A percentile compares a stretch with the other conserved stretches of the same genome.
phyloP scores from a whole-genome alignment of 2,888 invertebrate species.

The Sphaeridia pumilis region DNA sequence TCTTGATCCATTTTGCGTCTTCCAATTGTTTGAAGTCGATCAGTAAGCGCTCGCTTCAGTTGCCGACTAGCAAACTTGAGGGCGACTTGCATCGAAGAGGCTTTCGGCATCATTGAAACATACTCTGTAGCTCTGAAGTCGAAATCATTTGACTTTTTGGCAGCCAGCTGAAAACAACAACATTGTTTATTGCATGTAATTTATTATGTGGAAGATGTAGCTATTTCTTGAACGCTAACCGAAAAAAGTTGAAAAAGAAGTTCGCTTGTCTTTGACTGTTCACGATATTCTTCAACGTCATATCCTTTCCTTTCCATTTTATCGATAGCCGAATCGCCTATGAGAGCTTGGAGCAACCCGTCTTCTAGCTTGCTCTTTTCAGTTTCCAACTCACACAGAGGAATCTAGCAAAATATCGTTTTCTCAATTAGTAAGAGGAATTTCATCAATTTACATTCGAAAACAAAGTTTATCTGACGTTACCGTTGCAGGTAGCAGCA shows the following conservation, averaged over 20 bases:
- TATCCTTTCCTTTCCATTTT: conserved; percentile 35
- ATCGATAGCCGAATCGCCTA: conserved; percentile 23
- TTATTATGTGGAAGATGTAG: not conserved
- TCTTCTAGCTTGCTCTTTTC: conserved; percentile 74
- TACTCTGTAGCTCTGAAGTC: conserved; percentile 79
- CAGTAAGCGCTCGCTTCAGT: conserved; percentile 63
- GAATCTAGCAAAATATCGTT: conserved; percentile 45
- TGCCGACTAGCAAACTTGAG: conserved; percentile 76
- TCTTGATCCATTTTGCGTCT: conserved; percentile 36
- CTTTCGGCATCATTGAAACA: conserved; percentile 66
- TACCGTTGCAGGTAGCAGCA: not conserved
- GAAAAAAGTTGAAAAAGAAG: conserved; percentile 78
- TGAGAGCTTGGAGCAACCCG: conserved; percentile 24
- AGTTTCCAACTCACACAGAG: conserved; percentile 61
- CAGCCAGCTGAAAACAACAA: conserved; percentile 55
- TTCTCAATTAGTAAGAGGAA: too few species aligned
- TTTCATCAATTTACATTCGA: too few species aligned
- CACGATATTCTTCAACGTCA: conserved; percentile 36
- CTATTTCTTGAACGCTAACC: conserved; percentile 43
- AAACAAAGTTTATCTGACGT: not conserved
- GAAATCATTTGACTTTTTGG: conserved; percentile 69
- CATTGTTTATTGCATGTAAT: not conserved
- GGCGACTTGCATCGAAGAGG: conserved; percentile 65
- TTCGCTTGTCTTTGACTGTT: conserved; percentile 56
- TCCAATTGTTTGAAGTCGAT: conserved; percentile 56